phyloP scores from a whole-genome alignment of 2,888 invertebrate species.

The Linyphia triangularis region DNA sequence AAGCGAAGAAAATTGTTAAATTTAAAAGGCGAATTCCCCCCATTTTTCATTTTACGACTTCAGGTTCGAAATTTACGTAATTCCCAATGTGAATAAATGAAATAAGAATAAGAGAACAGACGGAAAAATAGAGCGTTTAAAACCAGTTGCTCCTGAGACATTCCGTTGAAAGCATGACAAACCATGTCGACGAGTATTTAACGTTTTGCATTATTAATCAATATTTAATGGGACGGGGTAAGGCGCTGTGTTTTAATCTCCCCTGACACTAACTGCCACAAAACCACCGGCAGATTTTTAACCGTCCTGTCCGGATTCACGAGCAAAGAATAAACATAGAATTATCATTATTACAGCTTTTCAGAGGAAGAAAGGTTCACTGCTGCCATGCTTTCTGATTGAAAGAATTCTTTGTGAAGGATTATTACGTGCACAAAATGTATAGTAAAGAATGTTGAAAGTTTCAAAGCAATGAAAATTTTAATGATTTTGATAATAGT shows the following conservation, averaged over 20 bases:
- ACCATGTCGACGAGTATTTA: slow-evolving; percentile 43
- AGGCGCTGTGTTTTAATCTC: slow-evolving; percentile 43
- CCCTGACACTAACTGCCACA: slow-evolving; percentile 34
- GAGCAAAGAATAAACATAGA: slow-evolving; percentile 1
- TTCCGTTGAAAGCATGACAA: slow-evolving; percentile 39
- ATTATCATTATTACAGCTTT: background rate
- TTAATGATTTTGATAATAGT: too few relatives aligned
- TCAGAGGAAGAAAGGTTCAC: slow-evolving; percentile 22
- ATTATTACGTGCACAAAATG: too few relatives aligned
- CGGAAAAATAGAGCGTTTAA: slow-evolving; percentile 10
- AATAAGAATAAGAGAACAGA: slow-evolving; percentile 7
- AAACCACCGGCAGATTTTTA: slow-evolving; percentile 46
- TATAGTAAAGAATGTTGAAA: too few relatives aligned
- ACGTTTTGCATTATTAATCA: slow-evolving; percentile 66
- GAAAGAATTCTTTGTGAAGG: too few relatives aligned
- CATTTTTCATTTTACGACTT: background rate
- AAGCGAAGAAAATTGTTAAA: background rate
- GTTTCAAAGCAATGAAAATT: too few relatives aligned
- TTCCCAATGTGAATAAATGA: slow-evolving; percentile 2
- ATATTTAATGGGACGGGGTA: slow-evolving; percentile 53
- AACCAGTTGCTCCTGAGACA: slow-evolving; percentile 10
- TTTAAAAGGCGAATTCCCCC: background rate
- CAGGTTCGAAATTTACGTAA: background rate
- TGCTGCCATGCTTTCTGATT: too few relatives aligned
- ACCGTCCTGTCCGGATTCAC: background rate